Evolutionary conservation across 2,888 invertebrate species (phyloP), one percentile per base, ranked within the genome.

Genomic region (Geophilus truncorum): DNA sequence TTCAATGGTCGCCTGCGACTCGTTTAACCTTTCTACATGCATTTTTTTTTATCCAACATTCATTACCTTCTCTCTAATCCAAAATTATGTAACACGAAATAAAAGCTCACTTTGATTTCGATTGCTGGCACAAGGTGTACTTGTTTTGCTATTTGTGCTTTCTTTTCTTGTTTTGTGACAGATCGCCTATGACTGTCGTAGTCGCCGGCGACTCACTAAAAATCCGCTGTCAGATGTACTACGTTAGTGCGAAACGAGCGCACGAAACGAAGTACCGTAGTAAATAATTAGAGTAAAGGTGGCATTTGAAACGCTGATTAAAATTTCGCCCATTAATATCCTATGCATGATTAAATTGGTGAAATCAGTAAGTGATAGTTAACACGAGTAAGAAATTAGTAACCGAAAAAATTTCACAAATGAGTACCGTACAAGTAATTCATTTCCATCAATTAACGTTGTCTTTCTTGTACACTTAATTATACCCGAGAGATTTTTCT

Each of bases 391-490:
- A 57, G 23, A 57, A 57, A 57, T 40, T 40, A 57, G 57, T 36
- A 12, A 51, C 10, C 18, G 36, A 15, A 40, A 15, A 40, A 40
- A 9, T 40, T 40, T 57, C 15, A 57, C 57, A 57, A 57, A 57
- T 57, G 57, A 57, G 57, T 57, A 18, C n/a, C 1, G 57, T 57
- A 57, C 57, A 21, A 21, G 18, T 57, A 57, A 57, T 9, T 57
- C n/a, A 57, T 57, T 57, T 57, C 23, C 57, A 57, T 57, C 57
- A 57, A 57, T 57, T 57, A 57, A 57, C 57, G 57, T 57, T 57
- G 57, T 57, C 57, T 57, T 57, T 18, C 7, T 57, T 57, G n/a
- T 57, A 57, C 57, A 18, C 57, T 57, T 18, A 57, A 57, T 57
- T 57, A 57, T 57, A 57, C 57, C 57, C 57, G 23, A 18, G 57